Base-by-base conservation (phyloP, 2,888 invertebrate genomes). In the Xestobium rufovillosum region DNA sequence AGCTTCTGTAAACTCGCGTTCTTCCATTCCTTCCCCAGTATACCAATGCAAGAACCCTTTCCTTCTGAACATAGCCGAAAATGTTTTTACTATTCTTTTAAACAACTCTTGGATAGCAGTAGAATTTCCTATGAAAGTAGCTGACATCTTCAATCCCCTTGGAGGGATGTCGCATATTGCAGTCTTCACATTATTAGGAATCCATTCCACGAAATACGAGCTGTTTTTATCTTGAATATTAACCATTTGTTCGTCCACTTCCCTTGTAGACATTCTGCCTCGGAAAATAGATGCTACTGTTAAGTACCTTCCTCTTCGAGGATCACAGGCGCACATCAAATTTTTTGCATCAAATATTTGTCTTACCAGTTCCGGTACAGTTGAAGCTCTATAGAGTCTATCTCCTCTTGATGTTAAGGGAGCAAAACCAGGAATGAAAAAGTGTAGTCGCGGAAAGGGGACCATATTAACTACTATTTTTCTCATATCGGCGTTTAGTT, bases 321-420 rank as follows among this genome's bases (percentile, higher is more conserved):
- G 87, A 69, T 89, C 87, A 59, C 86, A 87, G 15, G 88, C 88
- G 36, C 86, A 83, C 87, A 89, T 88, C 81, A 88, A 82, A 68
- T 87, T 89, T 61, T 78, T 80, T 1, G 86, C 82, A 53, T 87
- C 84, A 66, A 90, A 89, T 72, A 83, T 76, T 69, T 83, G 83
- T 48, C 76, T 75, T 2, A 87, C 86, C 30, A 90, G 66, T 59
- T 89, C 76, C 1, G 83, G 78, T 0, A 89, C 87, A 0, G 83
- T 80, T 1, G 83, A 59, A 11, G 83, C 75, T 52, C 83, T 71
- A 68, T 87, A 88, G 8, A 76, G 78, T 52, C 79, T 78, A 44
- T 64, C 66, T 3, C 68, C 73, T 41, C 75, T 63, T 3, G 66
- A 70, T 4, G 73, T 73, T 11, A 81, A 60, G 1, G 80, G 80